Conservation (phyloP, 1,140 invertebrate species). For the Subanguina moxae region DNA sequence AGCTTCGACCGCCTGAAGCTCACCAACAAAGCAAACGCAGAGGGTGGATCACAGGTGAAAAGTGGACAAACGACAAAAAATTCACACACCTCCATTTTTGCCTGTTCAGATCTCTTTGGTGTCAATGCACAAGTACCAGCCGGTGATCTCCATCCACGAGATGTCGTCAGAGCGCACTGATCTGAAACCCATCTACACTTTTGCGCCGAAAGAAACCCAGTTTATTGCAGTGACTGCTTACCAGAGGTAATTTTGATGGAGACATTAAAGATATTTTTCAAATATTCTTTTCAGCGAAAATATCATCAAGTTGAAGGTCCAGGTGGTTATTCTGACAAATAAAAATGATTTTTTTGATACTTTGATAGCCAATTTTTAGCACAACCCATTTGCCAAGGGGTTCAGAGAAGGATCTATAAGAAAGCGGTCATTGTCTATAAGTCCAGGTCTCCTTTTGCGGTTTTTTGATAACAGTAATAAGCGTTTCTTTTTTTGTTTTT, state of each 20-base stretch:
- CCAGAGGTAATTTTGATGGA: conserved; percentile 11
- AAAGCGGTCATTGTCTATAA: conserved; percentile 25
- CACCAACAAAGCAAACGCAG: conserved; percentile 24
- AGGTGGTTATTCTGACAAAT: neutral
- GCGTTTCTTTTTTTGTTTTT: no score
- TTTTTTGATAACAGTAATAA: no score
- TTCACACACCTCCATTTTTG: no score
- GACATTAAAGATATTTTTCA: no score
- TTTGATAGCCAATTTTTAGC: neutral
- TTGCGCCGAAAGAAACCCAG: conserved; percentile 22
- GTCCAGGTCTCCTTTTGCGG: no score
- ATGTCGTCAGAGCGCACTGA: neutral
- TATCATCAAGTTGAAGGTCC: conserved; percentile 24
- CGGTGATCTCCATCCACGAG: conserved; percentile 21
- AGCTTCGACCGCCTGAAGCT: conserved; percentile 36
- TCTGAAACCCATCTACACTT: conserved; percentile 6
- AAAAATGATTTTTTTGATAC: neutral
- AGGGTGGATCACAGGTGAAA: neutral
- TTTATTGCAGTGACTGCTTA: conserved; percentile 40
- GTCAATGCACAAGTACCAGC: conserved; percentile 40
- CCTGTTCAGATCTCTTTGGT: conserved; percentile 24
- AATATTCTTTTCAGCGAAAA: neutral
- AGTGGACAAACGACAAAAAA: neutral
- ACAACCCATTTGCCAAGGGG: conserved; percentile 41
- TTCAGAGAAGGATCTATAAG: conserved; percentile 39